Conservation (phyloP, 2,888 invertebrate genomes). For the Cloeon dipterum region DNA sequence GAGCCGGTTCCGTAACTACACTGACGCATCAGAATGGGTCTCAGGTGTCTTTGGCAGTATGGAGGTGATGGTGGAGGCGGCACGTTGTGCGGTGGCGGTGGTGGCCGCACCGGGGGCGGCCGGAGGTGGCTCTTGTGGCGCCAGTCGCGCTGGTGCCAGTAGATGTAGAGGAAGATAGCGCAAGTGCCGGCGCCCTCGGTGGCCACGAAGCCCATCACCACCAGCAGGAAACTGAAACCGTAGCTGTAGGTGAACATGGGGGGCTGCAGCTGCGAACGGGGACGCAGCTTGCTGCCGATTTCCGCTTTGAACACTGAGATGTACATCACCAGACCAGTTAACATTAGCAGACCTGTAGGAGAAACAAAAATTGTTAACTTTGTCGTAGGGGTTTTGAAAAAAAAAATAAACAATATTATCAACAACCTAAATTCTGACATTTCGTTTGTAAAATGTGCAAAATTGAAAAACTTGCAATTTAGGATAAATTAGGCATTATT, state of each 20-base stretch:
- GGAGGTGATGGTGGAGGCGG: too few relatives aligned
- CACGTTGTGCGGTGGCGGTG: neutral
- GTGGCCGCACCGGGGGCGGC: slow-evolving; percentile 2
- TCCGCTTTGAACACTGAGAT: slow-evolving; percentile 82
- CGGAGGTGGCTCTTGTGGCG: slow-evolving; percentile 14
- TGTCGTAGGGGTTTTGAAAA: too few relatives aligned
- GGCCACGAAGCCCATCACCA: slow-evolving; percentile 61
- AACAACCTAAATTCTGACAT: too few relatives aligned
- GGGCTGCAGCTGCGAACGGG: slow-evolving; percentile 52
- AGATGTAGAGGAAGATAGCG: slow-evolving; percentile 69
- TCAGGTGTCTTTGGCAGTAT: neutral
- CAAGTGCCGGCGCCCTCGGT: slow-evolving; percentile 69
- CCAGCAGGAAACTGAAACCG: slow-evolving; percentile 70
- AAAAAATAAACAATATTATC: too few relatives aligned
- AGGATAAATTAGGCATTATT: too few relatives aligned
- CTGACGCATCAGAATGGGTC: neutral
- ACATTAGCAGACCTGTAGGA: slow-evolving; percentile 60
- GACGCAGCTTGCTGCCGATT: slow-evolving; percentile 64
- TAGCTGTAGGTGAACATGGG: slow-evolving; percentile 67
- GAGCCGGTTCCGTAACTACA: neutral
- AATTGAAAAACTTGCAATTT: too few relatives aligned
- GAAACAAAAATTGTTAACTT: slow-evolving; percentile 2
- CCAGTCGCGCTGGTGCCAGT: slow-evolving; percentile 48
- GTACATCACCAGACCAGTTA: slow-evolving; percentile 79
- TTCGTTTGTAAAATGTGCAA: too few relatives aligned